Evolutionary conservation across 1,140 invertebrate genomes (phyloP), one percentile per base, ranked within the genome.

Genomic region (Drosophila varians): DNA sequence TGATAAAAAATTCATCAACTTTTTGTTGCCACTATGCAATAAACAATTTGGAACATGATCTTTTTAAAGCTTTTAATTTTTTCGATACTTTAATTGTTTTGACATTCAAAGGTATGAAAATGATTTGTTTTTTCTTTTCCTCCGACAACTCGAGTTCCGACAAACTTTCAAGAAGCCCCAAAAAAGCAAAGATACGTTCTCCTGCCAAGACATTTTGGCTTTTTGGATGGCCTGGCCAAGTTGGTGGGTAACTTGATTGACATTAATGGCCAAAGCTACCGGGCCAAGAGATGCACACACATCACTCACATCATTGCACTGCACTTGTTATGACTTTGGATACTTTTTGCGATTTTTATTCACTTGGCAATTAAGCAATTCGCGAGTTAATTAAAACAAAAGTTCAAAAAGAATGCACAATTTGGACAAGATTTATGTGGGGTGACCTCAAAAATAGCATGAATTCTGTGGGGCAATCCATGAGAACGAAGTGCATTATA

Each of bases 401-500:
- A 55, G 45, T 55, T n/a, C 14, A 28, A 36, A 56, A 57, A 66
- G 64, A 66, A 66, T 66, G 64, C 62, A 51, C 54, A 76, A 71
- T 66, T 78, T 60, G 79, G 76, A 79, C 76, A 79, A 83, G 70
- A 77, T 64, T 77, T 74, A 74, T 77, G 74, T 77, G 68, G 74
- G 74, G 56, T 82, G 74, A 54, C 62, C 74, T 34, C 55, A 82
- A 77, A 68, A 77, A 16, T 11, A 40, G 31, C 45, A 43, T 38
- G 45, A 49, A 25, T 57, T 57, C 55, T 9, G 26, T 66, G 62
- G 21, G 40, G 61, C 53, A 53, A 60, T 58, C 25, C 47, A 64
- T 83, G 78, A 43, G 78, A 82, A 82, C 74, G 49, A 45, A 72
- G 68, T 82, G 77, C 77, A 76, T 73, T 58, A 72, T 80, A 80